Base-by-base conservation (phyloP, 2,888 invertebrate species). In the Leptopilina syphax region DNA sequence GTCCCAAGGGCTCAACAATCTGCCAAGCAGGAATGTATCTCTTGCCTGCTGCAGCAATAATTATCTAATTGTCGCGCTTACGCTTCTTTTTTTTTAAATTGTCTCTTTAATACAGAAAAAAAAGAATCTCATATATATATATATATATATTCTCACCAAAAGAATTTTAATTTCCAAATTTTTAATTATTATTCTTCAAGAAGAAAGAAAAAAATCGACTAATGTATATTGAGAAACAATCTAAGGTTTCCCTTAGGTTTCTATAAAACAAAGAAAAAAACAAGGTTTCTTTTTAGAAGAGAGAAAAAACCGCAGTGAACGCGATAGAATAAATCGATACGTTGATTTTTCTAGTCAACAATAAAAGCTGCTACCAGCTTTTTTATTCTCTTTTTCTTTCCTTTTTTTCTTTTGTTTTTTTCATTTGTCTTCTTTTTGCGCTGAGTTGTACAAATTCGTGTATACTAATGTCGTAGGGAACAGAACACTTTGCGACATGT, bases 401-500 rank as follows among this genome's bases (percentile, higher is more conserved):
- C 18, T 18, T 18, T 18, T 18, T 18, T 50, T 50, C 0, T 10
- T 68, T n/a, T 78, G n/a, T 41, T 57, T 65, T 65, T 65, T 12
- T 77, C 24, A 50, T 65, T 77, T 82, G 47, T 10, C 63, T 60
- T 65, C 63, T 77, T 83, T 13, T 73, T 34, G 80, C 81, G 81
- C 82, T 84, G 80, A 84, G 81, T 82, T 84, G 79, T 87, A 86
- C 82, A 88, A 84, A 83, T 84, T 50, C 50, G 50, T 84, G 81
- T 88, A 80, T 86, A 89, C 89, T 88, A 88, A 90, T 91, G 90
- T 87, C 90, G 88, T 95, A 97, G 97, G 97, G 97, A 97, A 97
- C 95, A 96, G 96, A 95, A 97, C 96, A 89, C 94, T 96, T 92
- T 97, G 97, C 93, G 96, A 97, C 93, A 94, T 96, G 92, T 97